A percentile compares a stretch with the other conserved stretches of the same genome.
These are phyloP conservation scores for Mareca strepera DNA, from an alignment of 2,797 vertebrate species.

Conservation along the genomic window DNA sequence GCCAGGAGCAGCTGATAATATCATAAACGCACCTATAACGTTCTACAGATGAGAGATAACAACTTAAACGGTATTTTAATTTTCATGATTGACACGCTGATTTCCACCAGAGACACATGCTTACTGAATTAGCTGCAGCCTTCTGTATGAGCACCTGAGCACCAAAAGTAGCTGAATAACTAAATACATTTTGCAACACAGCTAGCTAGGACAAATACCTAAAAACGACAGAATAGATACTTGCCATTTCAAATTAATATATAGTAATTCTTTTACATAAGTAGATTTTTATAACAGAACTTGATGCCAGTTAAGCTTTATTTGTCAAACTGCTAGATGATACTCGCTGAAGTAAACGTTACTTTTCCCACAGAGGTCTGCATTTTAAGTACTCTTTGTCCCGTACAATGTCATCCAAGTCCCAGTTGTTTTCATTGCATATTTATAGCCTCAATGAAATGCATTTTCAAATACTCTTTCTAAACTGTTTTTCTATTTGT, in stretches of 20 bases:
- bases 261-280: not conserved
- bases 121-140: not conserved
- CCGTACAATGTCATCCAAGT: conserved; percentile 25
- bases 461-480: conserved; percentile 60
- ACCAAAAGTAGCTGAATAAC: not conserved
- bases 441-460: conserved; percentile 59
- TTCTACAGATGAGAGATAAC: conserved; percentile 30
- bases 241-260: not conserved
- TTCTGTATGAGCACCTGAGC: not conserved
- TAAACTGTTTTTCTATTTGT: conserved; percentile 35
- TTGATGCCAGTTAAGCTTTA: conserved; percentile 11
- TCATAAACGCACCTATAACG: not conserved
- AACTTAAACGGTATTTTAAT: conserved; percentile 8
- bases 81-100: conserved; percentile 6
- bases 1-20: conserved; percentile 43
- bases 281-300: not conserved
- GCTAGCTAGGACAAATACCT: not conserved
- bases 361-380: conserved; percentile 28
- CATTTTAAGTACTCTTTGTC: conserved; percentile 60
- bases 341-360: conserved; percentile 56
- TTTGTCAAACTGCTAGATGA: conserved; percentile 19
- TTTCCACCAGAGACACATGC: not conserved
- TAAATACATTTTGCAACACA: not conserved
- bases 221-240: not conserved
- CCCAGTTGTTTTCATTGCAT: not conserved